Conservation (phyloP, 2,113 vertebrate species). For the Emydura subglobosa region DNA sequence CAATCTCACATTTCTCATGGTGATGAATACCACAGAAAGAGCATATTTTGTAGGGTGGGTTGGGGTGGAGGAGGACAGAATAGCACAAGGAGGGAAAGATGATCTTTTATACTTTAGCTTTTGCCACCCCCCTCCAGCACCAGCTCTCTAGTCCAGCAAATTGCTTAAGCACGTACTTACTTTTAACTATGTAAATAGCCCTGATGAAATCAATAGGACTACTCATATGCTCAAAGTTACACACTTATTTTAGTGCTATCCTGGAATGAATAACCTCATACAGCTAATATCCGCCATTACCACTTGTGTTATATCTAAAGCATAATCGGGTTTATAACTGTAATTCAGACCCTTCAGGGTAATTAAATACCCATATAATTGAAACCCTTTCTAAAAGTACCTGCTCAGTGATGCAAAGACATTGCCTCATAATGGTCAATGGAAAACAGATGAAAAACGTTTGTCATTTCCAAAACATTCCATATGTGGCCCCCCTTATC, state of each 20-base stretch:
- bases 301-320: neutral
- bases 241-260: rapidly evolving
- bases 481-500: neutral
- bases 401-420: neutral
- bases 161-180: neutral
- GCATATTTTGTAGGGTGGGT: neutral
- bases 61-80: neutral
- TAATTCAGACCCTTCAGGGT: neutral
- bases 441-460: neutral
- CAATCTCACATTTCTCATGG: neutral
- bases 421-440: neutral
- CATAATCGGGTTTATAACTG: neutral
- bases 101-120: neutral
- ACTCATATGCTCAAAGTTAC: neutral
- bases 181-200: neutral
- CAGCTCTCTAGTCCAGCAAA: neutral
- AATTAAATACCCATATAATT: neutral
- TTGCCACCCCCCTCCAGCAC: neutral
- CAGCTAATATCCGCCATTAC: rapidly evolving
- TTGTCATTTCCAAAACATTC: neutral
- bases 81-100: neutral
- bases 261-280: neutral
- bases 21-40: neutral
- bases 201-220: neutral
- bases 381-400: neutral